These are phyloP conservation scores for Acrocyrtus sp. DNA, from an alignment of 2,888 invertebrate genomes.

Conservation along the genomic window DNA sequence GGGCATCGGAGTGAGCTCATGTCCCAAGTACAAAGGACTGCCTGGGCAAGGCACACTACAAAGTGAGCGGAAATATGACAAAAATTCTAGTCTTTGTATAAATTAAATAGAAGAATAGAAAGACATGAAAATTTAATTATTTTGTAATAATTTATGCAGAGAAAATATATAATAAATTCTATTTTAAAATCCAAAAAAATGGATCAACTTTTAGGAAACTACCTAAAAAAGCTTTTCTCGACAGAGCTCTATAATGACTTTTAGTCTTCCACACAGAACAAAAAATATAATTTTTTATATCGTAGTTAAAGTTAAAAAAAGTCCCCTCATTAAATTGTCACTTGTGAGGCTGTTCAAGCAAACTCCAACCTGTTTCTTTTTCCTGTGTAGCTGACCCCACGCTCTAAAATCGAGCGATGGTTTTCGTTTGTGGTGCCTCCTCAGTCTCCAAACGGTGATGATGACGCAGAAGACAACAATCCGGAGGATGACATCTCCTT, in stretches of 20 bases:
- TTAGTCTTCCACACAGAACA: background rate
- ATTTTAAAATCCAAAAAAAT: constrained; percentile 13
- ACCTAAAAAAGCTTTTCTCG: constrained; percentile 20
- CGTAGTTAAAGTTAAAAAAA: constrained; percentile 6
- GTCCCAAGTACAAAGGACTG: constrained; percentile 81
- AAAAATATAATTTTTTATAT: background rate
- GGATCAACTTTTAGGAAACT: constrained; percentile 8
- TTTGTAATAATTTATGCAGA: no score
- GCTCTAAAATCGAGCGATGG: constrained; percentile 84
- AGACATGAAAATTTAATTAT: background rate
- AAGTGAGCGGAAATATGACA: no score
- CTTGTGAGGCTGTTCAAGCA: no score
- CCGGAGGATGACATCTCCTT: constrained; percentile 14
- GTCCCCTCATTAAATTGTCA: no score
- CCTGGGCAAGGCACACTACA: constrained; percentile 89
- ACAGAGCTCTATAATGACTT: constrained; percentile 25
- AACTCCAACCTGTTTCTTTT: no score
- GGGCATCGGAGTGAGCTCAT: constrained; percentile 87
- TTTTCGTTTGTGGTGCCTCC: constrained; percentile 72
- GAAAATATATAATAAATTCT: constrained; percentile 11
- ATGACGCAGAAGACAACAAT: constrained; percentile 10
- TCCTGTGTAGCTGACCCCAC: constrained; percentile 75
- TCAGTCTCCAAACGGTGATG: constrained; percentile 7
- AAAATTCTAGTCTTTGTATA: no score
- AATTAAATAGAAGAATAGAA: no score